Evolutionary conservation across 2,797 vertebrate genomes (phyloP).

Genomic region (Betta splendens): DNA sequence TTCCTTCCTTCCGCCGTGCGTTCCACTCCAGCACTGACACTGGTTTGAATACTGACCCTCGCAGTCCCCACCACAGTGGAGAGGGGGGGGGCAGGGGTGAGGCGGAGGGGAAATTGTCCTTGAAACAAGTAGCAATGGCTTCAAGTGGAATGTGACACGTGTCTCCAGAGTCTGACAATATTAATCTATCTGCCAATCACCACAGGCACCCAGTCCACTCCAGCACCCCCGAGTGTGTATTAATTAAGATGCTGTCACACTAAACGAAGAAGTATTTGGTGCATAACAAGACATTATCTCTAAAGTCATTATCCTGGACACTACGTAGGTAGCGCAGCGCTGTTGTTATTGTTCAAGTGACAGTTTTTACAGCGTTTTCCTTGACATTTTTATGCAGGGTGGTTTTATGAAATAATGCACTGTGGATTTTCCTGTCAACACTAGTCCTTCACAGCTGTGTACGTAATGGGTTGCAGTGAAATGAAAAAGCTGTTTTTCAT

Average conservation of each 20-base stretch:
- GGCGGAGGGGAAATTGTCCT: constrained; percentile 81
- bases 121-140: constrained; percentile 84
- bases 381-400: constrained; percentile 53
- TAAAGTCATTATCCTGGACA: constrained; percentile 82
- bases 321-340: constrained; percentile 44
- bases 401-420: constrained; percentile 41
- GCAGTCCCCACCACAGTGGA: constrained; percentile 16
- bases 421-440: constrained; percentile 44
- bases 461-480: constrained; percentile 9
- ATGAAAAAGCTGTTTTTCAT: constrained; percentile 11
- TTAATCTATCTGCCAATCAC: constrained; percentile 93
- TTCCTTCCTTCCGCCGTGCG: constrained; percentile 25
- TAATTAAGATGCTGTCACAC: constrained; percentile 86
- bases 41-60: constrained; percentile 46
- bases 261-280: constrained; percentile 80
- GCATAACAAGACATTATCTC: constrained; percentile 82
- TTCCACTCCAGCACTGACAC: constrained; percentile 28
- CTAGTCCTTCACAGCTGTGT: constrained; percentile 6
- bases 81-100: constrained; percentile 34
- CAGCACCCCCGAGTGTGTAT: constrained; percentile 83
- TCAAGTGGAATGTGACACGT: constrained; percentile 85
- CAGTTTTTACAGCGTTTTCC: constrained; percentile 56
- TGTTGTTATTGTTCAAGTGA: constrained; percentile 69
- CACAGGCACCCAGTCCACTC: constrained; percentile 74
- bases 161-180: constrained; percentile 89